Conservation (phyloP, 1,140 invertebrate species). For the Lutraria rhynchaena region DNA sequence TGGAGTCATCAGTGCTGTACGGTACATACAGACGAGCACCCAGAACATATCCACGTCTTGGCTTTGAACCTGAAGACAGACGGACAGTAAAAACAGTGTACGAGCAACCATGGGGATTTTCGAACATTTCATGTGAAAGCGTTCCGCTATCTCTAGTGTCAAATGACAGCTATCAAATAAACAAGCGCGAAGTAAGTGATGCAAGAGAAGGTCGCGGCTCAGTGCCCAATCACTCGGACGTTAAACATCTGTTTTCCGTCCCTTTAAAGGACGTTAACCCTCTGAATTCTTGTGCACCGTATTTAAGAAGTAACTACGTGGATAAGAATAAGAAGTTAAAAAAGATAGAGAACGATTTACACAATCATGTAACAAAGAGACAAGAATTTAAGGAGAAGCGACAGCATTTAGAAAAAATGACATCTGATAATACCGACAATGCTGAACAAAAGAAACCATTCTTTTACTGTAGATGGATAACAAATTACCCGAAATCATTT, state of each 20-base stretch:
- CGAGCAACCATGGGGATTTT: too few species aligned
- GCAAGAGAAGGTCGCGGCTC: too few species aligned
- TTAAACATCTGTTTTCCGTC: slow-evolving; percentile 30
- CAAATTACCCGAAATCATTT: slow-evolving; percentile 27
- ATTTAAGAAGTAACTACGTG: neutral
- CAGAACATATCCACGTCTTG: slow-evolving; percentile 17
- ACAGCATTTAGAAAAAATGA: neutral
- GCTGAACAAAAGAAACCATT: slow-evolving; percentile 16
- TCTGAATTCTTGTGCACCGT: neutral
- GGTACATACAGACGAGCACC: slow-evolving; percentile 41
- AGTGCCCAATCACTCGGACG: neutral
- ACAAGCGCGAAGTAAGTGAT: too few species aligned
- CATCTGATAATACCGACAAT: neutral
- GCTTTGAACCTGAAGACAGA: neutral
- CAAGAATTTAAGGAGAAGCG: neutral
- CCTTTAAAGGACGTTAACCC: slow-evolving; percentile 13
- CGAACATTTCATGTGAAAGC: too few species aligned
- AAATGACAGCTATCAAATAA: too few species aligned
- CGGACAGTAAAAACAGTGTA: too few species aligned
- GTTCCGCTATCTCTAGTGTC: too few species aligned
- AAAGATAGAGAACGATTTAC: neutral
- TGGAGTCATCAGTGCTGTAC: neutral
- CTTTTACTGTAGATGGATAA: slow-evolving; percentile 49
- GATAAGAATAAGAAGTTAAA: neutral
- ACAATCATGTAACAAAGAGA: neutral